Conservation (phyloP, 2,113 vertebrate genomes). For the Ptilorrhoa leucosticta region DNA sequence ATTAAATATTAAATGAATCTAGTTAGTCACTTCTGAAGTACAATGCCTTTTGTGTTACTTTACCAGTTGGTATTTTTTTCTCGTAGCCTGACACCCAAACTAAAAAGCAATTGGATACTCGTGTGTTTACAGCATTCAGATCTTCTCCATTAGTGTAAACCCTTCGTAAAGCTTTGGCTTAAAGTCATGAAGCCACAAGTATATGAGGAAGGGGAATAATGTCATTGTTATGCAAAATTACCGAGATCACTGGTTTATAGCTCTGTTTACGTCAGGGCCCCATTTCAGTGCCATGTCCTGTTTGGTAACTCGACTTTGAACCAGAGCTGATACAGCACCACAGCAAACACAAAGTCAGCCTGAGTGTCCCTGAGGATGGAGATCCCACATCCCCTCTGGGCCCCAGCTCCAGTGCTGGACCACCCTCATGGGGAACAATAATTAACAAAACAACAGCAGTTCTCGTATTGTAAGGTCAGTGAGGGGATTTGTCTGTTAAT, state of each 20-base stretch:
- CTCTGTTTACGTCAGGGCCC: neutral
- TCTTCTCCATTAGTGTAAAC: neutral
- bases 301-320: neutral
- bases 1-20: conserved; percentile 21
- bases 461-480: neutral
- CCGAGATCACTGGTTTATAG: neutral
- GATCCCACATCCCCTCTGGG: neutral
- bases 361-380: neutral
- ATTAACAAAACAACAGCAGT: neutral
- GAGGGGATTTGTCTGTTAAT: neutral
- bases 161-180: neutral
- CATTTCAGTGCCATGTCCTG: neutral
- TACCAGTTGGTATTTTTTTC: neutral
- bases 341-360: neutral
- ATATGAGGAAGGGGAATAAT: neutral
- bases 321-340: neutral
- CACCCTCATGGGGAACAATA: neutral
- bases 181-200: neutral
- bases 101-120: neutral
- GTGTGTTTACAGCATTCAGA: neutral
- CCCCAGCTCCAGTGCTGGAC: neutral
- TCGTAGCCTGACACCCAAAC: neutral
- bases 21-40: neutral
- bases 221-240: neutral
- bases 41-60: neutral